phyloP scores from a whole-genome alignment of 1,140 invertebrate genomes.

The Lasioglossum albipes region DNA sequence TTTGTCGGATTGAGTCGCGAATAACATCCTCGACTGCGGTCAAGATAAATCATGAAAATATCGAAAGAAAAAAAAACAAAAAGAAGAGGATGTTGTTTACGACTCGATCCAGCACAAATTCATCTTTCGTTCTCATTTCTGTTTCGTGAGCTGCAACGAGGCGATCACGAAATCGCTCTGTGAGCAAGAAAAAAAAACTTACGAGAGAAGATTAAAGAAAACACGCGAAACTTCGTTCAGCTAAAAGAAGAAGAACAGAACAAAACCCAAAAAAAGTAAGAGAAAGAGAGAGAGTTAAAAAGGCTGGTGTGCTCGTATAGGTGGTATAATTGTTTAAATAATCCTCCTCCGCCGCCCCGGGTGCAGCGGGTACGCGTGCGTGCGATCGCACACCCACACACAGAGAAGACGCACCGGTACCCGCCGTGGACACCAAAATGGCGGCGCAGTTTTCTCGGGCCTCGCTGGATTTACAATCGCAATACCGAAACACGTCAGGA shows the following conservation, averaged over 20 bases:
- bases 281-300: slow-evolving; percentile 6
- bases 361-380: slow-evolving; percentile 9
- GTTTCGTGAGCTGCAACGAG: slow-evolving; percentile 37
- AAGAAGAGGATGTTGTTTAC: too few relatives aligned
- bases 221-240: slow-evolving; percentile 22
- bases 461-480: too few relatives aligned
- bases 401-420: slow-evolving; percentile 33
- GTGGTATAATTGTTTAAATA: slow-evolving; percentile 1
- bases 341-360: slow-evolving; percentile 11
- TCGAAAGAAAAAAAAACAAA: too few relatives aligned
- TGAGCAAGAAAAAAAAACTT: neutral
- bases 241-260: neutral
- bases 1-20: too few relatives aligned
- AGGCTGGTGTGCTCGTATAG: slow-evolving; percentile 3
- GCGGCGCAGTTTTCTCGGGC: neutral
- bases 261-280: neutral
- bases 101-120: too few relatives aligned
- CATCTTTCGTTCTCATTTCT: neutral
- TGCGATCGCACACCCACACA: slow-evolving; percentile 12
- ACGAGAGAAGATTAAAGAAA: slow-evolving; percentile 12
- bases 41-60: too few relatives aligned
- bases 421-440: slow-evolving; percentile 13
- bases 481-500: neutral
- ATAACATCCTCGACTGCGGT: too few relatives aligned
- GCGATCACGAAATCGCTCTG: slow-evolving; percentile 45